These are phyloP conservation scores for Alentia gelatinosa DNA, from an alignment of 2,888 invertebrate species.

Conservation along the genomic window DNA sequence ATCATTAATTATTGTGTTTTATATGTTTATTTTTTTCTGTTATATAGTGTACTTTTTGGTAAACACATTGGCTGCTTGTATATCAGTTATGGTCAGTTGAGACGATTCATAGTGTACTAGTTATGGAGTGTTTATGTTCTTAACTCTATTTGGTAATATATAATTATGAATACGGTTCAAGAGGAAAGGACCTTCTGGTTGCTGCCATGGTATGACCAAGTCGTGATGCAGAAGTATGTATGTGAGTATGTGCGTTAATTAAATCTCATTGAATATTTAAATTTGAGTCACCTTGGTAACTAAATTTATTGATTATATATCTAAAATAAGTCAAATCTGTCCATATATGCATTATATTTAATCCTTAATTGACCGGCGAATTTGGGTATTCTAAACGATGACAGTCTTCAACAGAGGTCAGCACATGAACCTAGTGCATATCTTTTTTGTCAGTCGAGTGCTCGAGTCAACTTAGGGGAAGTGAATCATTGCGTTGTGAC, in stretches of 20 bases:
- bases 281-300: slow-evolving; percentile 12
- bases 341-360: not conserved
- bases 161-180: slow-evolving; percentile 32
- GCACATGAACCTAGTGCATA: not conserved
- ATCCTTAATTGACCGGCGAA: not conserved
- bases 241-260: slow-evolving; percentile 36
- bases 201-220: not conserved
- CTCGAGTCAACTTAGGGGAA: not conserved
- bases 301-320: not conserved
- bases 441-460: not conserved
- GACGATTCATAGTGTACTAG: not conserved
- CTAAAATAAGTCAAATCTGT: not conserved
- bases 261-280: not conserved
- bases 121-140: slow-evolving; percentile 10
- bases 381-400: not conserved
- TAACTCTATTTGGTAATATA: slow-evolving; percentile 1
- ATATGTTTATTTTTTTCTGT: slow-evolving; percentile 33
- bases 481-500: not conserved
- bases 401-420: not conserved
- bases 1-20: slow-evolving; percentile 37
- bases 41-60: not conserved
- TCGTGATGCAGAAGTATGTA: not conserved
- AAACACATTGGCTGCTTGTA: slow-evolving; percentile 31
- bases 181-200: not conserved
- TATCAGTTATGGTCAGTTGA: not conserved